Conservation (phyloP, 2,113 vertebrate species). For the Macrotis lagotis region DNA sequence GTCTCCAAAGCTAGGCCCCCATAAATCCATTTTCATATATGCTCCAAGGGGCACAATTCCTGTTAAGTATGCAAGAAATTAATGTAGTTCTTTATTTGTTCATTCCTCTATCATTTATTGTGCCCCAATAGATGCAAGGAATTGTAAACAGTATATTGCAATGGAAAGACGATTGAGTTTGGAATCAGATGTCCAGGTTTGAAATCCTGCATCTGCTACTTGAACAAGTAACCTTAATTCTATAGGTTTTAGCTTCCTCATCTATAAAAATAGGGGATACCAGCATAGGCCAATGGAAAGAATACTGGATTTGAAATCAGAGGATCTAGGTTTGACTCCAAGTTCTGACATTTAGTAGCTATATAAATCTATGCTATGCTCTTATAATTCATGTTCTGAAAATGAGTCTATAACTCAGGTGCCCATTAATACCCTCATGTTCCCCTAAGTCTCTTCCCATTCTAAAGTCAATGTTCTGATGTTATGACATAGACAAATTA, state of each 20-base stretch:
- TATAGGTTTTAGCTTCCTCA: neutral
- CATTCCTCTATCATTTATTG: neutral
- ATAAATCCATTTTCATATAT: neutral
- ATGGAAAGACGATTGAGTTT: neutral
- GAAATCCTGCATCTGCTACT: neutral
- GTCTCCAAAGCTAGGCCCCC: neutral
- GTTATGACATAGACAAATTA: neutral
- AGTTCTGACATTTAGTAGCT: neutral
- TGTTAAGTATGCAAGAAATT: neutral
- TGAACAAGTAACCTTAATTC: neutral
- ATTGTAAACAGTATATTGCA: neutral
- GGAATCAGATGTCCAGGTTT: neutral
- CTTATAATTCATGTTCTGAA: neutral
- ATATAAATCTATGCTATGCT: neutral
- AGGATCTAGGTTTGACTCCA: neutral
- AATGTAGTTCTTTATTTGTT: neutral
- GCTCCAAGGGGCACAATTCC: neutral
- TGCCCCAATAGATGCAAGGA: neutral
- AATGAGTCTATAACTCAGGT: neutral
- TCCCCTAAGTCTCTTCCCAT: neutral
- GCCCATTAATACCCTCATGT: neutral
- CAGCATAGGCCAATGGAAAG: neutral
- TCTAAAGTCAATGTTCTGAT: neutral
- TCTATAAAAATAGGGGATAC: neutral
- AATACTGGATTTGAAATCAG: neutral